A percentile compares a stretch with the other conserved stretches of the same genome.
Conservation (phyloP, 2,113 vertebrate genomes). For the Athene cunicularia region DNA sequence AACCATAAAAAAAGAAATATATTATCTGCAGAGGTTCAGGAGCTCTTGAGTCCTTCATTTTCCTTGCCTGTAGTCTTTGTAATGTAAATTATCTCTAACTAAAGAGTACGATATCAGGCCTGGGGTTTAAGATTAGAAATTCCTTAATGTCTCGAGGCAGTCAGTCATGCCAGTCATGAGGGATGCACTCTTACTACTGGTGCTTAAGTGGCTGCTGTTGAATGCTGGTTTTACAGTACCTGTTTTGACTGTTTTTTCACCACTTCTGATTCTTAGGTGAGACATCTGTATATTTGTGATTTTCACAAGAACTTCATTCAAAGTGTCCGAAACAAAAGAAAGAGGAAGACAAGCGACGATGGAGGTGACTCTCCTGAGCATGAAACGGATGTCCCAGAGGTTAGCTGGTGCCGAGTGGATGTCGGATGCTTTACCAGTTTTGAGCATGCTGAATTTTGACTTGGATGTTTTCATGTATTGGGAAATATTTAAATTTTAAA, state of each 20-base stretch:
- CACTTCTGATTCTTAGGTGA: constrained; percentile 78
- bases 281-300: constrained; percentile 97
- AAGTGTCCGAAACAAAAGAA: constrained; percentile 97
- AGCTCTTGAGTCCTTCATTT: not conserved
- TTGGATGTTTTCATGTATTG: not conserved
- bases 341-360: constrained; percentile 97
- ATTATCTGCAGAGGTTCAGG: not conserved
- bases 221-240: not conserved
- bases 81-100: not conserved
- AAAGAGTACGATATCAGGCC: not conserved
- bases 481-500: not conserved
- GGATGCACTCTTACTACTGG: not conserved
- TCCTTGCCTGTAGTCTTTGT: not conserved
- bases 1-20: not conserved
- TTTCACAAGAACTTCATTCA: constrained; percentile 99
- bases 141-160: not conserved
- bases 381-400: constrained; percentile 94
- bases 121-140: constrained; percentile 3
- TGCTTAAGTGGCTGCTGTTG: not conserved
- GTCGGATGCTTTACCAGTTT: not conserved
- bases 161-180: not conserved
- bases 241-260: constrained; percentile 7
- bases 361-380: constrained; percentile 97
- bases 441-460: not conserved
- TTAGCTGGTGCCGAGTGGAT: constrained; percentile 41